phyloP scores from a whole-genome alignment of 2,797 vertebrate genomes.

The Erpetoichthys calabaricus region DNA sequence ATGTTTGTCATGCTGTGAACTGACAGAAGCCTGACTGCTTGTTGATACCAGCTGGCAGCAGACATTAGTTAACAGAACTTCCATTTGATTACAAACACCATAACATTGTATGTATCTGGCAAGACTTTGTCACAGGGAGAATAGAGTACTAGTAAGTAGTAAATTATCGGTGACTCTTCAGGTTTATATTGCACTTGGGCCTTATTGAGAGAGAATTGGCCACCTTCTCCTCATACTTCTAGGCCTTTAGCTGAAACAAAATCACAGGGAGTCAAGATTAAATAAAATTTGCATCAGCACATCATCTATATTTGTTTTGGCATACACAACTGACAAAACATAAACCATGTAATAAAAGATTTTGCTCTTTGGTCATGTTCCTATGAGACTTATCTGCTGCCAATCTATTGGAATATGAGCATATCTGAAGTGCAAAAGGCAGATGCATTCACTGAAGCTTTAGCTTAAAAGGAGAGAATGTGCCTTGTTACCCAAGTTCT shows the following conservation, averaged over 20 bases:
- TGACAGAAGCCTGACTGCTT: too few species aligned
- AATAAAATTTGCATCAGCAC: neutral
- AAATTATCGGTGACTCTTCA: too few species aligned
- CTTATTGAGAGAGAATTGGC: too few species aligned
- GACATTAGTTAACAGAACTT: too few species aligned
- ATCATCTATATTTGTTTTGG: neutral
- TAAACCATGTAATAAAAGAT: neutral
- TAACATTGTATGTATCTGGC: too few species aligned
- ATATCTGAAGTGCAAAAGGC: constrained; percentile 20
- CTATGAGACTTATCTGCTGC: neutral
- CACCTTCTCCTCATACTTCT: too few species aligned
- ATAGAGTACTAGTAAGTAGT: too few species aligned
- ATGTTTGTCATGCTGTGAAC: too few species aligned
- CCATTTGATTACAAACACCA: too few species aligned
- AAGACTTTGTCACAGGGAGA: too few species aligned
- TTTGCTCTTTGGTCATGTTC: neutral
- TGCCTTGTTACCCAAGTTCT: constrained; percentile 21
- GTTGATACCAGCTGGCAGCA: too few species aligned
- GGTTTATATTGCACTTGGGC: too few species aligned
- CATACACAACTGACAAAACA: neutral
- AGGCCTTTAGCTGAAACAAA: neutral
- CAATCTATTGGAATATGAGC: constrained; percentile 14
- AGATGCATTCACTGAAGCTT: constrained; percentile 29
- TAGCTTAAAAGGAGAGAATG: constrained; percentile 35
- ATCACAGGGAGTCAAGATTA: neutral